These are phyloP conservation scores for Gymnorhina tibicen DNA, from an alignment of 2,113 vertebrate genomes.

Conservation along the genomic window DNA sequence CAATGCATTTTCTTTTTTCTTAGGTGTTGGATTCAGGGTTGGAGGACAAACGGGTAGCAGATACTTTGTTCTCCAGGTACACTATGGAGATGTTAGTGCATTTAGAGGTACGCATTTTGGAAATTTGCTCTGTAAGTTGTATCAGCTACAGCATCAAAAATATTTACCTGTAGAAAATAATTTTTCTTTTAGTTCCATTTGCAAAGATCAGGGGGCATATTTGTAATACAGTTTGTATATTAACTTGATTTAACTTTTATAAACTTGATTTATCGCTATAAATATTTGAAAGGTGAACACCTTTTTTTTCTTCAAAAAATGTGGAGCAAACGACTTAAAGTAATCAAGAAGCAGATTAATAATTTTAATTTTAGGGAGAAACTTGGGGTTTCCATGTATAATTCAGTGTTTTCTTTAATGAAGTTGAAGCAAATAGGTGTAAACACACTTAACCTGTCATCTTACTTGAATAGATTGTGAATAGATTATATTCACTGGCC, in stretches of 20 bases:
- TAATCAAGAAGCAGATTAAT: neutral
- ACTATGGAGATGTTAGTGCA: slow-evolving; percentile 88
- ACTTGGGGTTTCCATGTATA: neutral
- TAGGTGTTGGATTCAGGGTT: slow-evolving; percentile 94
- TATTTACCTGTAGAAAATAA: neutral
- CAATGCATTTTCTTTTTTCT: neutral
- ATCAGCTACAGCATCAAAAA: neutral
- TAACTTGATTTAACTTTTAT: neutral
- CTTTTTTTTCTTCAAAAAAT: neutral
- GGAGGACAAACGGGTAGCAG: slow-evolving; percentile 83
- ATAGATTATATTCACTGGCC: neutral
- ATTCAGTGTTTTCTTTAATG: neutral
- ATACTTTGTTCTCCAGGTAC: slow-evolving; percentile 94
- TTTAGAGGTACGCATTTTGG: slow-evolving; percentile 82
- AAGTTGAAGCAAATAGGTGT: neutral
- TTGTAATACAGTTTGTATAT: neutral
- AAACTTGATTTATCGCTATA: neutral
- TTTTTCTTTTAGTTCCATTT: neutral
- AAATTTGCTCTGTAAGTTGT: neutral
- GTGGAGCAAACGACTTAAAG: neutral
- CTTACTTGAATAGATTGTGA: neutral
- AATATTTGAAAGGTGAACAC: neutral
- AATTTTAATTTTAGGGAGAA: neutral
- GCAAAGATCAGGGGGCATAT: neutral
- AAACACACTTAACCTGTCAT: neutral